Percentiles rank a stretch among this genome's conserved stretches.
These are phyloP conservation scores for Xanthorhoe designata DNA, from an alignment of 2,888 invertebrate species.

Conservation along the genomic window DNA sequence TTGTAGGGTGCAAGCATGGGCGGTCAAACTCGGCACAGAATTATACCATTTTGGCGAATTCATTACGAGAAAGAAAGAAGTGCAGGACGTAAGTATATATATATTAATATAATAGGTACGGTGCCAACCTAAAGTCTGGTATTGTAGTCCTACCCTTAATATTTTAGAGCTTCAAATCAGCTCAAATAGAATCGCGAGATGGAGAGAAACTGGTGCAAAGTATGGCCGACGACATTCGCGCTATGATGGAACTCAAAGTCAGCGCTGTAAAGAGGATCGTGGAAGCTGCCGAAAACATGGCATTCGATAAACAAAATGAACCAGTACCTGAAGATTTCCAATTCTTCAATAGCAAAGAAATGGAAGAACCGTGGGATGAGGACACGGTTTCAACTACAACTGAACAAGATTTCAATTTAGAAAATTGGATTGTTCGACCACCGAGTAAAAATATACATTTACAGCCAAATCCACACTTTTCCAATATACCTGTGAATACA, in stretches of 20 bases:
- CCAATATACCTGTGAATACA: slow-evolving; percentile 90
- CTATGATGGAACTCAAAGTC: slow-evolving; percentile 95
- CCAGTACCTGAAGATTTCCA: slow-evolving; percentile 87
- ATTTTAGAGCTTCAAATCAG: slow-evolving; percentile 91
- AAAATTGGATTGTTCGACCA: slow-evolving; percentile 82
- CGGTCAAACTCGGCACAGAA: slow-evolving; percentile 92
- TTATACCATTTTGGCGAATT: slow-evolving; percentile 92
- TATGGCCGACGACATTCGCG: slow-evolving; percentile 93
- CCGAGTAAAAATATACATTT: slow-evolving; percentile 88
- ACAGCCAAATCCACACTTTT: slow-evolving; percentile 90
- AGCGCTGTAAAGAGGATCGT: slow-evolving; percentile 95
- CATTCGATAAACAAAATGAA: slow-evolving; percentile 85
- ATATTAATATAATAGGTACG: neutral
- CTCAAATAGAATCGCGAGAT: slow-evolving; percentile 90
- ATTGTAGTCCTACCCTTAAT: slow-evolving; percentile 40
- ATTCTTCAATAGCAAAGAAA: slow-evolving; percentile 90
- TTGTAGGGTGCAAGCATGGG: slow-evolving; percentile 91
- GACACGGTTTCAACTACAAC: slow-evolving; percentile 78
- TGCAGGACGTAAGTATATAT: slow-evolving; percentile 87
- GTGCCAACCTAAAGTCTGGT: neutral
- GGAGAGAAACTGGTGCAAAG: slow-evolving; percentile 92
- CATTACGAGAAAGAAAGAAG: slow-evolving; percentile 91
- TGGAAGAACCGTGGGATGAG: slow-evolving; percentile 86
- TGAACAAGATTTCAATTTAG: slow-evolving; percentile 82
- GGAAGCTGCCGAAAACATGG: slow-evolving; percentile 94